These are phyloP conservation scores for Phylloscopus whistleri DNA, from an alignment of 2,113 vertebrate genomes.

Conservation along the genomic window DNA sequence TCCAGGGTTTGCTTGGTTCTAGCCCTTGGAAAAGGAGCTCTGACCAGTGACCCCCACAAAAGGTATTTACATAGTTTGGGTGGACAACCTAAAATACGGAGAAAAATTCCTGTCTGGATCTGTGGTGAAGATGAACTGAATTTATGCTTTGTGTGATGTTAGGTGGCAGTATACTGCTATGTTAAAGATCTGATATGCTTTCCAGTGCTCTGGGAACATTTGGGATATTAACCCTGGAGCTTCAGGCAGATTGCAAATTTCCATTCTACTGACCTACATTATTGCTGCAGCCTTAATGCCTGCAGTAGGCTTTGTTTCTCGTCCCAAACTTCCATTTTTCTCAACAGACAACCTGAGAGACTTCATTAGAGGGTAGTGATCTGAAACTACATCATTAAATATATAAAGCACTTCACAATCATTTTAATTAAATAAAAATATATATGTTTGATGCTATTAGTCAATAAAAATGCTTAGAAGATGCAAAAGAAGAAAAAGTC, in stretches of 20 bases:
- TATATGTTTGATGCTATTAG: neutral
- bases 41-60: neutral
- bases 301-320: neutral
- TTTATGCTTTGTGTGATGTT: constrained; percentile 13
- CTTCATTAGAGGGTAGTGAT: neutral
- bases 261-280: neutral
- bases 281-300: neutral
- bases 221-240: constrained; percentile 6
- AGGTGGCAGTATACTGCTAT: constrained; percentile 17
- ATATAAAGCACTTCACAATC: neutral
- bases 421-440: neutral
- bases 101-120: neutral
- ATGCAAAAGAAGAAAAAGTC: neutral
- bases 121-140: neutral
- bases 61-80: neutral
- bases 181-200: neutral
- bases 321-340: neutral
- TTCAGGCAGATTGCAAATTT: neutral
- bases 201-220: neutral
- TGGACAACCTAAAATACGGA: neutral
- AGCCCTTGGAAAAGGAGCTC: neutral
- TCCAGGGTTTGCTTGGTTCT: neutral
- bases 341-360: neutral
- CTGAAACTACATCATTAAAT: neutral
- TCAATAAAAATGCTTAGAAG: neutral